A percentile compares a stretch with the other conserved stretches of the same genome.
Evolutionary conservation across 2,113 vertebrate species (phyloP).

Genomic region (Caloenas nicobarica): DNA sequence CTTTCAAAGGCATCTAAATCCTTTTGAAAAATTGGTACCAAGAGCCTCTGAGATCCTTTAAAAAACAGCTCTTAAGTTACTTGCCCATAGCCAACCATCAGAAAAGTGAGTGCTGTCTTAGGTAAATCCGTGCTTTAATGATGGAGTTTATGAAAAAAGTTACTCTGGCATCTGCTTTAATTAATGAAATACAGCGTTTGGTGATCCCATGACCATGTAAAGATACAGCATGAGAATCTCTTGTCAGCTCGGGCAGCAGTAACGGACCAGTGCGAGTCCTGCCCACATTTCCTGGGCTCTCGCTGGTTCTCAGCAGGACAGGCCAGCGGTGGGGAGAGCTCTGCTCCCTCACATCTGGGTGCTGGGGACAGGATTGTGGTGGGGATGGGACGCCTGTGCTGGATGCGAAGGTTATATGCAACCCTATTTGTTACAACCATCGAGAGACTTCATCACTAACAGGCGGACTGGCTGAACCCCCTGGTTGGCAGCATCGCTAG

Average conservation of each 20-base stretch:
- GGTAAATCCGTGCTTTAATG: not conserved
- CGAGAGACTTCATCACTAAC: rapidly evolving
- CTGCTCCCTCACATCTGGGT: not conserved
- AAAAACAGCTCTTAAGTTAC: conserved; percentile 47
- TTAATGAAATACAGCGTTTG: not conserved
- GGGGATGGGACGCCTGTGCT: not conserved
- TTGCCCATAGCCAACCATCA: not conserved
- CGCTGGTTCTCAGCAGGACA: not conserved
- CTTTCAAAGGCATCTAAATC: conserved; percentile 65
- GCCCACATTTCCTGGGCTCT: not conserved
- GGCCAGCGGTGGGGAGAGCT: not conserved
- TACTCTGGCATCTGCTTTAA: not conserved
- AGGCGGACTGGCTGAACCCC: not conserved
- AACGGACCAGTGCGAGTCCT: not conserved
- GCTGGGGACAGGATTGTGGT: not conserved
- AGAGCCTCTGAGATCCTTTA: conserved; percentile 44
- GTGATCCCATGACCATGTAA: not conserved
- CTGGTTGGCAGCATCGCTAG: not conserved
- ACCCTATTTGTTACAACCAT: not conserved
- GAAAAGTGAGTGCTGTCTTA: not conserved
- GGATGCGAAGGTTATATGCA: not conserved
- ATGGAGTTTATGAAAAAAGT: not conserved
- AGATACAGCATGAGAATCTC: not conserved
- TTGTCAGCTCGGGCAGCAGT: not conserved
- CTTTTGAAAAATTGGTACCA: conserved; percentile 63